Percentiles rank a stretch among this genome's conserved stretches.
Conservation (phyloP, 2,888 invertebrate genomes). For the Teleogryllus oceanicus region DNA sequence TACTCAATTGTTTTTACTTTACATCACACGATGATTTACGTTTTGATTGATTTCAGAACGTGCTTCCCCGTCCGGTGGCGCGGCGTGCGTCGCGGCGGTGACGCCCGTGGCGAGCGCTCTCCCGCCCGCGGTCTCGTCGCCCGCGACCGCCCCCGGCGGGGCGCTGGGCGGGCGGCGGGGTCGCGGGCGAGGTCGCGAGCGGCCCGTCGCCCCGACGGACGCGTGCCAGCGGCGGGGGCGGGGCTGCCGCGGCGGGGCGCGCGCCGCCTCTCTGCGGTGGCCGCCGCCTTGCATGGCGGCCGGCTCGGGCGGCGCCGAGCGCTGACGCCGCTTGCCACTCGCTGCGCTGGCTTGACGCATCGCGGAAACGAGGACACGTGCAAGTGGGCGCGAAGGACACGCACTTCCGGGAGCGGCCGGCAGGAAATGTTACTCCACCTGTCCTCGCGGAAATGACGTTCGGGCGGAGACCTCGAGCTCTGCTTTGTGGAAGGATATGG, state of each 20-base stretch:
- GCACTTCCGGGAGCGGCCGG: too few species aligned
- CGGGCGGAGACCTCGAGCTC: too few species aligned
- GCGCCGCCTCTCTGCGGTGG: too few species aligned
- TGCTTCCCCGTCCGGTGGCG: neutral
- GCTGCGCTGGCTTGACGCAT: neutral
- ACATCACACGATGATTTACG: slow-evolving; percentile 1
- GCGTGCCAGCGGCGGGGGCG: neutral
- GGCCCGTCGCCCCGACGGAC: neutral
- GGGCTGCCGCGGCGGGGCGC: neutral
- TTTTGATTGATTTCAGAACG: slow-evolving; percentile 1
- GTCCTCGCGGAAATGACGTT: too few species aligned
- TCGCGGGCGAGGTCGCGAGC: neutral
- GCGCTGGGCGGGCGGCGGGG: neutral
- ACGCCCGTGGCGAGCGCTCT: too few species aligned
- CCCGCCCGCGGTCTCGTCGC: too few species aligned
- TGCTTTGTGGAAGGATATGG: too few species aligned
- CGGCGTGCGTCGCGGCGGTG: neutral
- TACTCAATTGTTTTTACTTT: slow-evolving; percentile 51
- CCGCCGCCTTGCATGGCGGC: neutral
- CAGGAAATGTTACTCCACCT: too few species aligned
- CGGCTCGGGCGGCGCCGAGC: neutral
- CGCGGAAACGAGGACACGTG: neutral
- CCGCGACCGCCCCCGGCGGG: too few species aligned
- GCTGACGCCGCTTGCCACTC: neutral
- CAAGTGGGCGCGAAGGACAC: too few species aligned